phyloP scores from a whole-genome alignment of 2,797 vertebrate species.

The Ceryle rudis region DNA sequence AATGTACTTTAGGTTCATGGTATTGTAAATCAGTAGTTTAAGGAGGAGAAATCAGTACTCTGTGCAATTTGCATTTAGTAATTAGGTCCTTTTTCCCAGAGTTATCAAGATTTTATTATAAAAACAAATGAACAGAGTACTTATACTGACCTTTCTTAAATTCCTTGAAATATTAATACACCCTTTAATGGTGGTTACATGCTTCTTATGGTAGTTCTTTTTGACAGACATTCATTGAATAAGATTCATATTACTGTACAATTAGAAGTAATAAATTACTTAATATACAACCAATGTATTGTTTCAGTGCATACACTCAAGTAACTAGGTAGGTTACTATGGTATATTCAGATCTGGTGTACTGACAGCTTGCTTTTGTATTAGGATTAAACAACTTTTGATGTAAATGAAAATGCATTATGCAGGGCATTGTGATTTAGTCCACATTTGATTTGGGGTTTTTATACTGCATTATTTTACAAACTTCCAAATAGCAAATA shows the following conservation, averaged over 20 bases:
- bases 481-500: background rate
- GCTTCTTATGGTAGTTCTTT: background rate
- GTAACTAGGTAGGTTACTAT: background rate
- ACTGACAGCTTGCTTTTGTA: background rate
- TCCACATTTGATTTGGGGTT: background rate
- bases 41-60: background rate
- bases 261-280: slow-evolving; percentile 7
- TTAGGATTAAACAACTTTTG: background rate
- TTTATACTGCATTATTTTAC: background rate
- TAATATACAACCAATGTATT: background rate
- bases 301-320: background rate
- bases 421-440: background rate
- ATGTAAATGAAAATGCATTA: background rate
- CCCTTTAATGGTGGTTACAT: background rate
- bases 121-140: background rate
- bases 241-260: background rate
- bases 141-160: background rate
- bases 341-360: background rate
- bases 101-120: background rate
- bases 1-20: background rate
- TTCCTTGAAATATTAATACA: background rate
- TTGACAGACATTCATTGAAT: background rate
- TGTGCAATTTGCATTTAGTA: slow-evolving; percentile 46
- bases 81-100: slow-evolving; percentile 23
- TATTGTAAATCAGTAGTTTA: slow-evolving; percentile 50